Percentiles rank a stretch among this genome's conserved stretches.
Conservation (phyloP, 1,140 invertebrate species). For the Ips typographus region DNA sequence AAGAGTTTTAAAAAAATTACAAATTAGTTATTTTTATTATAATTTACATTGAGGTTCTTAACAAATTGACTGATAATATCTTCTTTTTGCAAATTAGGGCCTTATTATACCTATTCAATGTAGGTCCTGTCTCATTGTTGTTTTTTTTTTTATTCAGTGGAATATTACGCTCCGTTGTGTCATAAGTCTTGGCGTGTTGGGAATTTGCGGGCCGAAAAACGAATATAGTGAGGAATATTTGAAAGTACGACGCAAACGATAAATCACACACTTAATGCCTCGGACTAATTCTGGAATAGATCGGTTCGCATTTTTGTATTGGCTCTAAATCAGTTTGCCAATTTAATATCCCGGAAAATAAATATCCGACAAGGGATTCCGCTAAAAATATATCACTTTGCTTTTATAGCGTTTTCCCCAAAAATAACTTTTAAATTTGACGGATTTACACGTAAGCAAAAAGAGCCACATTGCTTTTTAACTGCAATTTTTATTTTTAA, state of each 20-base stretch:
- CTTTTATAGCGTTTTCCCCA: slow-evolving; percentile 2
- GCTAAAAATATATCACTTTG: slow-evolving; percentile 13
- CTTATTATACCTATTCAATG: no score
- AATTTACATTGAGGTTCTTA: no score
- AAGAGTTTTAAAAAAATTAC: no score
- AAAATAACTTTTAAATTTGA: not conserved
- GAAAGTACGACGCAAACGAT: slow-evolving; percentile 2
- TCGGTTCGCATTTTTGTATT: slow-evolving; percentile 25
- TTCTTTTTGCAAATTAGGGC: no score
- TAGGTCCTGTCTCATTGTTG: no score
- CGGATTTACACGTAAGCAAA: not conserved
- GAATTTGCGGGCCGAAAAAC: no score
- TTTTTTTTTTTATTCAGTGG: no score
- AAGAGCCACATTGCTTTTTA: not conserved
- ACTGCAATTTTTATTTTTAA: no score
- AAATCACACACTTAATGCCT: slow-evolving; percentile 25
- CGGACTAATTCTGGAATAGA: slow-evolving; percentile 22
- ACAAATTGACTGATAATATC: no score
- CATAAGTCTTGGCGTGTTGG: no score
- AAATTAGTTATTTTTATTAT: no score
- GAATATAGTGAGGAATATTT: not conserved
- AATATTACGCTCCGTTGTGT: no score
- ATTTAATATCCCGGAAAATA: slow-evolving; percentile 32
- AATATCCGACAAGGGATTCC: slow-evolving; percentile 17
- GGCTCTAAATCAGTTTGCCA: slow-evolving; percentile 24